Evolutionary conservation across 2,888 invertebrate genomes (phyloP).

Genomic region (Odontocerum albicorne): DNA sequence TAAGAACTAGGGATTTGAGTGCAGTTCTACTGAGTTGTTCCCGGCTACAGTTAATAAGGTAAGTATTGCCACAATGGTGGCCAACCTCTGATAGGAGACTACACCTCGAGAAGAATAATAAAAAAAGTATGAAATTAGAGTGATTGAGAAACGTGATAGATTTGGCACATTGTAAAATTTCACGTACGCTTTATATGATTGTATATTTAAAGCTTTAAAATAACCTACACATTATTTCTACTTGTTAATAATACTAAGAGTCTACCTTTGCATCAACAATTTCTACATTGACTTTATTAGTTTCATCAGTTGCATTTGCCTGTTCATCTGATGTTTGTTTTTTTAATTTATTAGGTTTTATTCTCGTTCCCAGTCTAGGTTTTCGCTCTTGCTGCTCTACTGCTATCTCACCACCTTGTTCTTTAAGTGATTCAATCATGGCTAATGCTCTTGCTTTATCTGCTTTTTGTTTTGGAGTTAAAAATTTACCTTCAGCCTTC

Average conservation of each 20-base stretch:
- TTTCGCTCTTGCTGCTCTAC: slow-evolving; percentile 60
- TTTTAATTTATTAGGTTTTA: slow-evolving; percentile 71
- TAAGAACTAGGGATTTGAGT: too few species aligned
- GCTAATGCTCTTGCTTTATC: slow-evolving; percentile 87
- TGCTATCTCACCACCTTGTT: slow-evolving; percentile 83
- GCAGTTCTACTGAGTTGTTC: too few species aligned
- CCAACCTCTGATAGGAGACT: too few species aligned
- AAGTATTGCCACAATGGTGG: too few species aligned
- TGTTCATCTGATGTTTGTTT: slow-evolving; percentile 62
- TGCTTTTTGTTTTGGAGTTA: slow-evolving; percentile 92
- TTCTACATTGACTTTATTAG: slow-evolving; percentile 55
- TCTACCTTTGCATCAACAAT: slow-evolving; percentile 55
- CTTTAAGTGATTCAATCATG: slow-evolving; percentile 84
- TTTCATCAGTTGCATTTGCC: slow-evolving; percentile 53
- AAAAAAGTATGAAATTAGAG: too few species aligned
- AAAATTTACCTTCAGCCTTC: slow-evolving; percentile 94
- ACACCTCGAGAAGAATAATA: too few species aligned
- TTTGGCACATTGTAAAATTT: too few species aligned
- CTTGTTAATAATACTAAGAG: background rate
- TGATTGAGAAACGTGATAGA: too few species aligned
- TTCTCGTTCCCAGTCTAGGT: slow-evolving; percentile 70
- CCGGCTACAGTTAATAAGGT: too few species aligned
- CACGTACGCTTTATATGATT: too few species aligned
- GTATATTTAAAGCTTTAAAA: too few species aligned
- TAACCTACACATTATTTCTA: background rate